Percentiles rank a stretch among this genome's conserved stretches.
Conservation (phyloP, 1,140 invertebrate genomes). For the Palaemon carinicauda region DNA sequence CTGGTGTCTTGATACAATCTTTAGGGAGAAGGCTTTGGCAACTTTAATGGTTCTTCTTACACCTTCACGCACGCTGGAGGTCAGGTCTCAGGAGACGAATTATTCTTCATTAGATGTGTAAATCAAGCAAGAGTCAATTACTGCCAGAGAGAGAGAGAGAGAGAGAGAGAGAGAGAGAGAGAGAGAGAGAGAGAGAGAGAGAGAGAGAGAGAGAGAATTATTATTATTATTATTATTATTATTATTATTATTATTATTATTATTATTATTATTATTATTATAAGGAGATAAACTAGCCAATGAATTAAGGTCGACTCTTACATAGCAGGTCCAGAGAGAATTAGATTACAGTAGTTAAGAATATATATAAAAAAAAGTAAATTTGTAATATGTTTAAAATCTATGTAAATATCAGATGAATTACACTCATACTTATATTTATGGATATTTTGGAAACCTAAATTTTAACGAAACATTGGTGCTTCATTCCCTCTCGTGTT, state of each 20-base stretch:
- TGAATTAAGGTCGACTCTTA: neutral
- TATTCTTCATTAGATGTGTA: neutral
- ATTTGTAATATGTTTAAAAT: neutral
- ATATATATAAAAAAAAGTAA: neutral
- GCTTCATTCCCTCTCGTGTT: no score
- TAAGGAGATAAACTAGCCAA: no score
- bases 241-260: no score
- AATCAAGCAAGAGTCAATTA: neutral
- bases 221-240: no score
- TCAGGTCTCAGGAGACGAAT: slow-evolving; percentile 22
- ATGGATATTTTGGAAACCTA: no score
- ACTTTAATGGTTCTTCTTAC: slow-evolving; percentile 21
- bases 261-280: no score
- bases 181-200: slow-evolving; percentile 27
- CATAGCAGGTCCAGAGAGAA: neutral
- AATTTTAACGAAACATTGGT: no score
- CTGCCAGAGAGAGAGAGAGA: neutral
- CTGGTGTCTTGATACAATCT: slow-evolving; percentile 5
- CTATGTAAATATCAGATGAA: no score
- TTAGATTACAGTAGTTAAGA: neutral
- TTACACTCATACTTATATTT: no score
- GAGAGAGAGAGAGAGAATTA: neutral
- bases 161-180: neutral
- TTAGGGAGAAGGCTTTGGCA: slow-evolving; percentile 9
- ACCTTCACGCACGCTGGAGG: neutral